Evolutionary conservation across 2,113 vertebrate genomes (phyloP).

Genomic region (Machaerirhynchus nigripectus): DNA sequence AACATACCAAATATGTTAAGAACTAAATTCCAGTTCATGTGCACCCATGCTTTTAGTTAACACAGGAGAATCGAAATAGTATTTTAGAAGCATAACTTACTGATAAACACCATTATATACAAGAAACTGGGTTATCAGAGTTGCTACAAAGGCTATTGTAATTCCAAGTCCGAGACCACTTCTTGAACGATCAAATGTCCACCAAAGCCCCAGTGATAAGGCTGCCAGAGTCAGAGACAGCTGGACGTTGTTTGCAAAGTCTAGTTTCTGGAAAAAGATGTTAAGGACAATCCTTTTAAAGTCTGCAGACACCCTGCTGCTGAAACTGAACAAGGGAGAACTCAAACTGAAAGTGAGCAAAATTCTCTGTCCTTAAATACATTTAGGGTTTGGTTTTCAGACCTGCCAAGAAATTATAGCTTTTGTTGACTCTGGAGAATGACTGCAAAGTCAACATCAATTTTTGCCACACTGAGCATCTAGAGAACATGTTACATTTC

Average conservation of each 20-base stretch:
- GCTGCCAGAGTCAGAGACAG: conserved; percentile 81
- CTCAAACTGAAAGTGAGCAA: background rate
- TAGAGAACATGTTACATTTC: background rate
- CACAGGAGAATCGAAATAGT: background rate
- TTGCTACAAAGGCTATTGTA: conserved; percentile 82
- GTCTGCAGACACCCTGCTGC: background rate
- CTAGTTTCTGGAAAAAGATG: conserved; percentile 75
- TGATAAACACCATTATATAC: conserved; percentile 85
- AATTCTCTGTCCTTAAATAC: background rate
- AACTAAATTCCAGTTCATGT: background rate
- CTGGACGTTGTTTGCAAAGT: conserved; percentile 83
- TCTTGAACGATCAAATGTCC: conserved; percentile 83
- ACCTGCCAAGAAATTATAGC: background rate
- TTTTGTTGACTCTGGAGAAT: background rate
- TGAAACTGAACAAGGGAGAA: background rate
- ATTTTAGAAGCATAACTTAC: conserved; percentile 63
- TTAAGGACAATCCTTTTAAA: conserved; percentile 64
- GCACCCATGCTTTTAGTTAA: background rate
- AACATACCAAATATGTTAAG: background rate
- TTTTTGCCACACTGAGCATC: background rate
- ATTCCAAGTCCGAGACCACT: conserved; percentile 86
- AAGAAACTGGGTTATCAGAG: conserved; percentile 81
- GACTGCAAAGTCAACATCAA: background rate
- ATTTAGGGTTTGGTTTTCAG: background rate
- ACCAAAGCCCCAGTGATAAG: conserved; percentile 82